A percentile compares a stretch with the other conserved stretches of the same genome.
Evolutionary conservation across 2,888 invertebrate species (phyloP).

Genomic region (Cordilura impudica): DNA sequence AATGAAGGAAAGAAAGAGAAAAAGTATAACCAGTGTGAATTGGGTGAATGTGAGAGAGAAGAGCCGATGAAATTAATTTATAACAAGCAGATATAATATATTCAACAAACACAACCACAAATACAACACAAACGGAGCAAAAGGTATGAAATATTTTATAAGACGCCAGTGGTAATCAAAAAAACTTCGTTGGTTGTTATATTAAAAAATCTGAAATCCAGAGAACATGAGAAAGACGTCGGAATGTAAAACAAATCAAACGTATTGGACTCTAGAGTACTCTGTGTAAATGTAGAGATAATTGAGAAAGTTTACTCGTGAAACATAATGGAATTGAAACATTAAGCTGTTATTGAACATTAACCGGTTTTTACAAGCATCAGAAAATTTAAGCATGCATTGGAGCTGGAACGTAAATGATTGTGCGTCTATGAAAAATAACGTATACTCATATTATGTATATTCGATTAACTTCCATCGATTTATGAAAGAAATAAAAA

Average conservation of each 20-base stretch:
- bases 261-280: neutral
- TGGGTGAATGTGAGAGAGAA: conserved; percentile 16
- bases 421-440: no score
- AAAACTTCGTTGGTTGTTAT: conserved; percentile 10
- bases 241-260: neutral
- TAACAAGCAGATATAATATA: neutral
- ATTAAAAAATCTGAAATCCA: neutral
- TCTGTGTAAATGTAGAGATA: neutral
- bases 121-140: neutral
- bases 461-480: no score
- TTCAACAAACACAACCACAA: neutral
- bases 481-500: no score
- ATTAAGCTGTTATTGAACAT: neutral
- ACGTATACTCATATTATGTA: no score
- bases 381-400: no score
- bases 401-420: no score
- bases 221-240: neutral
- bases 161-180: conserved; percentile 24
- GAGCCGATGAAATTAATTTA: conserved; percentile 31
- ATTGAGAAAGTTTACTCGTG: neutral
- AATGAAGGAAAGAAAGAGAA: conserved; percentile 11
- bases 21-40: neutral
- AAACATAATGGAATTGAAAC: neutral
- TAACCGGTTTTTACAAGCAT: neutral
- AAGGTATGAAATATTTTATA: neutral